Conservation (phyloP, 2,888 invertebrate genomes). For the Drosophila incognita region DNA sequence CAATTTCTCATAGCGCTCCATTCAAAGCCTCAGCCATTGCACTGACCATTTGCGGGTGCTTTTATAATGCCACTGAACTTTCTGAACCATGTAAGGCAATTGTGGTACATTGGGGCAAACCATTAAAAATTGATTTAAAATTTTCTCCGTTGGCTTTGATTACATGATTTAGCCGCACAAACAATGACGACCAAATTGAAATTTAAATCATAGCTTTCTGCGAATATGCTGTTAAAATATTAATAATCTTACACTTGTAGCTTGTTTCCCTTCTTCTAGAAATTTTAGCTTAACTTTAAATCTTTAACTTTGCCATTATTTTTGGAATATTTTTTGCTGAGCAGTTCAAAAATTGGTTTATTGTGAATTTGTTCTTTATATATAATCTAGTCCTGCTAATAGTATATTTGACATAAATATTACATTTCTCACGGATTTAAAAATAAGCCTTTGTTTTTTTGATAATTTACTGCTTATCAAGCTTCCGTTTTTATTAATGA, state of each 20-base stretch:
- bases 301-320: background rate
- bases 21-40: conserved; percentile 46
- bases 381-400: background rate
- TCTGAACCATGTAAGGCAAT: conserved; percentile 27
- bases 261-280: background rate
- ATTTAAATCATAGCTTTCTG: too few species aligned
- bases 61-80: conserved; percentile 27
- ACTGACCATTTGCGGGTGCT: conserved; percentile 56
- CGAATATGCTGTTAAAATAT: background rate
- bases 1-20: conserved; percentile 61
- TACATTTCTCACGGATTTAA: background rate
- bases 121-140: background rate
- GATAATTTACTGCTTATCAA: background rate
- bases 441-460: background rate
- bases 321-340: background rate
- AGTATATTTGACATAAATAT: background rate
- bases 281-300: background rate
- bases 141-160: background rate
- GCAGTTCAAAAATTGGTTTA: background rate
- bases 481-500: background rate
- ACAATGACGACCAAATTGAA: background rate
- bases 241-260: background rate
- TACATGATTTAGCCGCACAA: background rate
- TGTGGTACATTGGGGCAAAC: conserved; percentile 5
- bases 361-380: background rate